A percentile compares a stretch with the other conserved stretches of the same genome.
These are phyloP conservation scores for Phoenicopterus ruber DNA, from an alignment of 2,113 vertebrate genomes.

Conservation along the genomic window DNA sequence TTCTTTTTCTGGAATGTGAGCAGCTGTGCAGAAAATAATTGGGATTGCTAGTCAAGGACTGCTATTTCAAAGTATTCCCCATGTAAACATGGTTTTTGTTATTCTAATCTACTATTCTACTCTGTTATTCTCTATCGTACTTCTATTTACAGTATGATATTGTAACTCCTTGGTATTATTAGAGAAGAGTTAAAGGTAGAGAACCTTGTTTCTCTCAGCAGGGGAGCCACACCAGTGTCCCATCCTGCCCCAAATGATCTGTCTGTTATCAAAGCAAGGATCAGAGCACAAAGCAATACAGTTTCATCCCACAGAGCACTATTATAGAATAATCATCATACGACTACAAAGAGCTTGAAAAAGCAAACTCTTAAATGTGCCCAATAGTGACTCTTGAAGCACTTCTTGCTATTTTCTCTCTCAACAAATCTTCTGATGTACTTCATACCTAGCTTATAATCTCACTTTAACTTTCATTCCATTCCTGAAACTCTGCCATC, in stretches of 20 bases:
- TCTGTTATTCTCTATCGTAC: not conserved
- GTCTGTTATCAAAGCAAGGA: not conserved
- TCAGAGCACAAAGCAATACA: not conserved
- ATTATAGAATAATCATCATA: not conserved
- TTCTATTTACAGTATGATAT: not conserved
- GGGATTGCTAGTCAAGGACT: slow-evolving; percentile 26
- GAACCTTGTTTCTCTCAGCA: not conserved
- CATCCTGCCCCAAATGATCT: not conserved
- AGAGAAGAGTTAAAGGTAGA: not conserved
- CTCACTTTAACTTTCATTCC: slow-evolving; percentile 6
- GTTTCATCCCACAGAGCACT: not conserved
- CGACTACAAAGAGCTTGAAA: not conserved
- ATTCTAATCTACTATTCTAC: not conserved
- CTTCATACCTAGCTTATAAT: not conserved
- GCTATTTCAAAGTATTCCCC: slow-evolving; percentile 5
- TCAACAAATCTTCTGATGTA: not conserved
- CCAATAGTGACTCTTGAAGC: not conserved
- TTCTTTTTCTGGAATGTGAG: slow-evolving; percentile 51
- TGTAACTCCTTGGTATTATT: not conserved
- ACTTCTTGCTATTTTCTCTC: not conserved
- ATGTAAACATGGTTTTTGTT: not conserved
- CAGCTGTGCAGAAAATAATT: slow-evolving; percentile 64
- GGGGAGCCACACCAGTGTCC: not conserved
- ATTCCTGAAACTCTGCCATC: slow-evolving; percentile 30
- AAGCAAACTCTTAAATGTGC: not conserved